A percentile compares a stretch with the other conserved stretches of the same genome.
These are phyloP conservation scores for Drosophila diplacantha DNA, from an alignment of 2,888 invertebrate species.

Conservation along the genomic window DNA sequence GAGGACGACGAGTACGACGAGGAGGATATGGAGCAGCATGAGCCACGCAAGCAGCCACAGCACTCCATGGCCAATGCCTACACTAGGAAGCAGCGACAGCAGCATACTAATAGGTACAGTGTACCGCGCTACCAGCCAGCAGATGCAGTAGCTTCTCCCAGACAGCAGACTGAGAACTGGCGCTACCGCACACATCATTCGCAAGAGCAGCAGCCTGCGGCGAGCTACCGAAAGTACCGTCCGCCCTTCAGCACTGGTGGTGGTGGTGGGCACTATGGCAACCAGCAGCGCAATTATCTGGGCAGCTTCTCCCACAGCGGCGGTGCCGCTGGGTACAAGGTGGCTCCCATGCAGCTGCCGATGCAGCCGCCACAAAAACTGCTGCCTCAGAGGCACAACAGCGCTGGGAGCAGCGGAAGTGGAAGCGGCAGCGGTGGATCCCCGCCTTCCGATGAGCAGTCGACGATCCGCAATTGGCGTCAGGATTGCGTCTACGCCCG, in stretches of 20 bases:
- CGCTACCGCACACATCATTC: slow-evolving; percentile 72
- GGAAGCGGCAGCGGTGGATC: slow-evolving; percentile 66
- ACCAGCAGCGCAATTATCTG: slow-evolving; percentile 68
- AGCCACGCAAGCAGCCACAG: slow-evolving; percentile 42
- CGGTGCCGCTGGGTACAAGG: slow-evolving; percentile 63
- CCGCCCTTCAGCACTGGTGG: slow-evolving; percentile 59
- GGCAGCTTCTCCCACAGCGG: slow-evolving; percentile 73
- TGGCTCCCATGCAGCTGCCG: slow-evolving; percentile 34
- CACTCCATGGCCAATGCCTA: slow-evolving; percentile 54
- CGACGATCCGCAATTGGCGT: slow-evolving; percentile 76
- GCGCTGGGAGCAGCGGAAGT: slow-evolving; percentile 41
- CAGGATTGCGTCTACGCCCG: slow-evolving; percentile 75
- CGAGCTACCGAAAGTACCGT: slow-evolving; percentile 62
- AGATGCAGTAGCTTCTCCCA: slow-evolving; percentile 9
- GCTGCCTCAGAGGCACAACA: slow-evolving; percentile 48
- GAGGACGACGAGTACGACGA: slow-evolving; percentile 55
- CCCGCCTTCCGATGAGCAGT: slow-evolving; percentile 71
- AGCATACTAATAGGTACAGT: slow-evolving; percentile 51
- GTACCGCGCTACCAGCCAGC: slow-evolving; percentile 38
- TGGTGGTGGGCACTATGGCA: slow-evolving; percentile 59
- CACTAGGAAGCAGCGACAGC: slow-evolving; percentile 59
- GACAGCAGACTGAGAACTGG: slow-evolving; percentile 72
- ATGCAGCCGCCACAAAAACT: slow-evolving; percentile 24
- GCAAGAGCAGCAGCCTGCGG: slow-evolving; percentile 52
- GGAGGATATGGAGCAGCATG: slow-evolving; percentile 38